A percentile compares a stretch with the other conserved stretches of the same genome.
These are phyloP conservation scores for Lasioglossum leucozonium DNA, from an alignment of 2,888 invertebrate genomes.

Conservation along the genomic window DNA sequence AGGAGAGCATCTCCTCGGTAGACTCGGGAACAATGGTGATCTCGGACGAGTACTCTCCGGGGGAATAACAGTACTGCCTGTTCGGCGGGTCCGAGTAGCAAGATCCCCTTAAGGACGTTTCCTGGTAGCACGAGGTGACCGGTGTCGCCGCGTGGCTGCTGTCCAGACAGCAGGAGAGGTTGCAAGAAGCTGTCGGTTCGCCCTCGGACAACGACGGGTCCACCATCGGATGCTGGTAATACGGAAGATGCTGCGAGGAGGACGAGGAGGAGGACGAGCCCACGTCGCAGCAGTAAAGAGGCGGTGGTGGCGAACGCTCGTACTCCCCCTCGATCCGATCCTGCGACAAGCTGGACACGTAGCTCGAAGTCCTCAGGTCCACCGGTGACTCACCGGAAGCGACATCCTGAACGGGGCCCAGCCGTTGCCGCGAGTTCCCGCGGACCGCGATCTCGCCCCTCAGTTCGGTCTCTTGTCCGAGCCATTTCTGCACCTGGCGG, in stretches of 20 bases:
- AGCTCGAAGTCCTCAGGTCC: conserved; percentile 78
- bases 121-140: conserved; percentile 68
- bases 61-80: conserved; percentile 75
- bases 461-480: conserved; percentile 84
- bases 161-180: conserved; percentile 76
- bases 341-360: conserved; percentile 69
- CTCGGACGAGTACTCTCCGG: conserved; percentile 67
- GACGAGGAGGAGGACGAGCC: conserved; percentile 57
- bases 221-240: conserved; percentile 64
- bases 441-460: conserved; percentile 81
- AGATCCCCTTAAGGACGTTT: conserved; percentile 65
- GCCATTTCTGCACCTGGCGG: conserved; percentile 86
- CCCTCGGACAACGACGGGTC: conserved; percentile 53
- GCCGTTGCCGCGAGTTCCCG: conserved; percentile 81
- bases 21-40: conserved; percentile 44
- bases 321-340: conserved; percentile 74
- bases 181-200: conserved; percentile 71
- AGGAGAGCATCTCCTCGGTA: conserved; percentile 35
- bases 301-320: conserved; percentile 66
- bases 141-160: conserved; percentile 55
- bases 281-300: conserved; percentile 71
- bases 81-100: conserved; percentile 70
- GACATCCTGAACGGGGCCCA: conserved; percentile 78
- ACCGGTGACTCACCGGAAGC: conserved; percentile 77
- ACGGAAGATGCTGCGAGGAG: conserved; percentile 55